Conservation (phyloP, 2,113 vertebrate species). For the Tragelaphus imberbis region DNA sequence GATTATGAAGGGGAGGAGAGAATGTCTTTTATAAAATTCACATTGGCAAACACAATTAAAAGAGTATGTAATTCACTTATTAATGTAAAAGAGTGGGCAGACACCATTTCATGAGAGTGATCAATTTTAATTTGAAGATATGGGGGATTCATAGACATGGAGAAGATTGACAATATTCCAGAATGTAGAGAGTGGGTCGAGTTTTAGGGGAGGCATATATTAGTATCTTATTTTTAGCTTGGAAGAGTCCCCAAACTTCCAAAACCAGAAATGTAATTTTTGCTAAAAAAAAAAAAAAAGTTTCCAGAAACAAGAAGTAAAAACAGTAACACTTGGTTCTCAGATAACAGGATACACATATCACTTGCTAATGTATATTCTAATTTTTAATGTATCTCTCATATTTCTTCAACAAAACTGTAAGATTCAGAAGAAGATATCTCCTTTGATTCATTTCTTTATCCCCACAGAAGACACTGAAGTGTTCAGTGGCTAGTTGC, state of each 20-base stretch:
- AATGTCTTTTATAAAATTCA: constrained; percentile 30
- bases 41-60: constrained; percentile 47
- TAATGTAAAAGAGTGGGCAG: constrained; percentile 9
- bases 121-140: constrained; percentile 34
- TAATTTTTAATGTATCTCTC: background rate
- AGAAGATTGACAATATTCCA: background rate
- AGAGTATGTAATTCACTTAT: constrained; percentile 12
- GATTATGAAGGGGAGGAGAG: constrained; percentile 51
- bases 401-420: background rate
- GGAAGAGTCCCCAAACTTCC: background rate
- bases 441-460: background rate
- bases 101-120: background rate
- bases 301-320: background rate
- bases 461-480: background rate
- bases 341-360: background rate
- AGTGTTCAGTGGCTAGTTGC: background rate
- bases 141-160: background rate
- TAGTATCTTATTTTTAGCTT: background rate
- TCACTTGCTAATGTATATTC: background rate
- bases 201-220: background rate
- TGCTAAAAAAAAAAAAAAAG: background rate
- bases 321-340: background rate
- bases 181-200: background rate
- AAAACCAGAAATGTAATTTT: background rate
- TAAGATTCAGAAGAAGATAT: background rate